These are phyloP conservation scores for Zoanthus sansibaricus DNA, from an alignment of 92 coral and sea anemone genomes.

Conservation along the genomic window DNA sequence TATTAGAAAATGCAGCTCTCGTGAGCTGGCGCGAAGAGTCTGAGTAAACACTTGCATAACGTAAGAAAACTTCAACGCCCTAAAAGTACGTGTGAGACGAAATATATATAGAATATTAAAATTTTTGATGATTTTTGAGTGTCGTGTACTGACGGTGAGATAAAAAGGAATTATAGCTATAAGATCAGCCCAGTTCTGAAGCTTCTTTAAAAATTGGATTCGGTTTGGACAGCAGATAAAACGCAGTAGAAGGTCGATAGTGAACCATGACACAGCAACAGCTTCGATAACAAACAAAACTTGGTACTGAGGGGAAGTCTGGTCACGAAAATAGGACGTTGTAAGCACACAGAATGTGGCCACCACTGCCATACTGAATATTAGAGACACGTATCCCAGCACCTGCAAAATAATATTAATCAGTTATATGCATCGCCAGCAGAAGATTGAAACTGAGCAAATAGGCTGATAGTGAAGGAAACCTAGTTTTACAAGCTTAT, in stretches of 20 bases:
- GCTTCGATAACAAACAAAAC: constrained; percentile 79
- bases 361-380: constrained; percentile 91
- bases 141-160: constrained; percentile 73
- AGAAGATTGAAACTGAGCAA: too few relatives aligned
- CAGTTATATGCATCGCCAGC: too few relatives aligned
- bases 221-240: constrained; percentile 79
- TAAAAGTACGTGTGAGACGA: constrained; percentile 91
- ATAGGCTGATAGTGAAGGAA: too few relatives aligned
- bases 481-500: too few relatives aligned
- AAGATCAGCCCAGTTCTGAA: constrained; percentile 94
- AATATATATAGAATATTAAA: constrained; percentile 90
- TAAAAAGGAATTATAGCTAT: constrained; percentile 93
- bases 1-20: constrained; percentile 91
- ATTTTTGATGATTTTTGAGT: constrained; percentile 71
- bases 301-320: constrained; percentile 65
- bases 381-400: constrained; percentile 84
- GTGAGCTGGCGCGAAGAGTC: constrained; percentile 93
- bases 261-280: constrained; percentile 94
- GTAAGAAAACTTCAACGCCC: constrained; percentile 95
- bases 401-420: constrained; percentile 54
- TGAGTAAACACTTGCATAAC: constrained; percentile 99
- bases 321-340: constrained; percentile 73
- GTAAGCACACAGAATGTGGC: constrained; percentile 90
- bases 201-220: constrained; percentile 67
- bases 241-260: constrained; percentile 84